These are phyloP conservation scores for Sarcophaga caerulescens DNA, from an alignment of 2,888 invertebrate species.

Conservation along the genomic window DNA sequence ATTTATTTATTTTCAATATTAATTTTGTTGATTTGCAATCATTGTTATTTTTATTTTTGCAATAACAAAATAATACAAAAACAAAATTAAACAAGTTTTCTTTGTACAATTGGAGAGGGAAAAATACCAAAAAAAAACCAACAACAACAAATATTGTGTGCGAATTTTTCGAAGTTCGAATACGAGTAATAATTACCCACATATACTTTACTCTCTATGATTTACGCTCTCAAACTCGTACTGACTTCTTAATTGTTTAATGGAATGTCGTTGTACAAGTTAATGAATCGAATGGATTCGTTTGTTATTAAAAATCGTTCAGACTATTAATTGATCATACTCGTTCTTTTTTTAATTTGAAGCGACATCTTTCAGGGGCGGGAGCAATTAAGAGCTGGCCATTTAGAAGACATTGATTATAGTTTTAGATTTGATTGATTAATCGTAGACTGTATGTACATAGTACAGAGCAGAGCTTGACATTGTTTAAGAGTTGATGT, in stretches of 20 bases:
- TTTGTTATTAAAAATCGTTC: conserved; percentile 1
- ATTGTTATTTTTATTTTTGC: conserved; percentile 12
- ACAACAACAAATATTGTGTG: background rate
- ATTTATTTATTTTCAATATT: conserved; percentile 47
- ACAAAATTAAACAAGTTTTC: conserved; percentile 28
- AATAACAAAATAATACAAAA: background rate
- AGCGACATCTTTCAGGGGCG: background rate
- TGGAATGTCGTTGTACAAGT: conserved; percentile 67
- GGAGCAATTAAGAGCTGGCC: background rate
- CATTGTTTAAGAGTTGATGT: background rate
- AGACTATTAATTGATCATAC: background rate
- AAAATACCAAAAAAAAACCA: conserved; percentile 18
- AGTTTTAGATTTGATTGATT: background rate
- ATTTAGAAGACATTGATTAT: background rate
- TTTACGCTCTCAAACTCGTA: background rate
- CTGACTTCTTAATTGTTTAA: conserved; percentile 49
- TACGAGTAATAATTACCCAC: background rate
- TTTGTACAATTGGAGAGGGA: conserved; percentile 3
- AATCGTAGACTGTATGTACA: background rate
- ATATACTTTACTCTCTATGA: background rate
- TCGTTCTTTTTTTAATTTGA: background rate
- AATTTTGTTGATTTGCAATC: conserved; percentile 44
- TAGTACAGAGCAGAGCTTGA: background rate
- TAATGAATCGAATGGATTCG: conserved; percentile 50
- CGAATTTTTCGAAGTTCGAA: background rate